phyloP scores from a whole-genome alignment of 2,113 vertebrate genomes.

The Ictalurus punctatus region DNA sequence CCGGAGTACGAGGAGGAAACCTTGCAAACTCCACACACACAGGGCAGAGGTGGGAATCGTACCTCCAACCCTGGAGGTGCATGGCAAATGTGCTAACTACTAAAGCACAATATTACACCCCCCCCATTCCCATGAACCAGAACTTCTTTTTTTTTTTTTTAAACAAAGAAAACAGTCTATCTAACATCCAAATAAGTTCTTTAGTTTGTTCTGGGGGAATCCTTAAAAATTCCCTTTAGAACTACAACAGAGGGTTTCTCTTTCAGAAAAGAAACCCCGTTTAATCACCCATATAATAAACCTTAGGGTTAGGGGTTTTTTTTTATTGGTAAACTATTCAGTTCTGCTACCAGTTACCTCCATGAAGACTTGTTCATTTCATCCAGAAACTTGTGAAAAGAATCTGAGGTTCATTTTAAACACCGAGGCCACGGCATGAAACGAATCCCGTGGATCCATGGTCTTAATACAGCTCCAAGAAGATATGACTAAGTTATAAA shows the following conservation, averaged over 20 bases:
- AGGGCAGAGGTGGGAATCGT: too few species aligned
- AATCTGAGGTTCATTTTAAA: background rate
- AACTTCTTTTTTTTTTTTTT: too few species aligned
- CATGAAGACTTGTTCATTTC: background rate
- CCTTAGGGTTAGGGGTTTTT: too few species aligned
- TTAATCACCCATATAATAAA: background rate
- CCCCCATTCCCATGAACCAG: too few species aligned
- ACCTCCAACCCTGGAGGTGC: background rate
- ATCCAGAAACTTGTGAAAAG: constrained; percentile 4
- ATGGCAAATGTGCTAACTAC: too few species aligned
- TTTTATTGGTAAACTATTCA: background rate
- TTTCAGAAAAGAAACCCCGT: background rate
- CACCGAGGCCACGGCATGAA: background rate
- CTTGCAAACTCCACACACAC: too few species aligned
- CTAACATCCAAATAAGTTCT: background rate
- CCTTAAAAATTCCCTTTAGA: background rate
- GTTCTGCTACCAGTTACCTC: background rate
- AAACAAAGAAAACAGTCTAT: too few species aligned
- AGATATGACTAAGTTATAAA: constrained; percentile 25
- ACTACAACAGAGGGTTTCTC: background rate
- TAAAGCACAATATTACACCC: too few species aligned
- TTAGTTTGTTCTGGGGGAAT: background rate
- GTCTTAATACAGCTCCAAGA: constrained; percentile 8
- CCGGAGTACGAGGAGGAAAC: too few species aligned
- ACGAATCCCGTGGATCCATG: background rate